Evolutionary conservation across 2,888 invertebrate species (phyloP), one percentile per base, ranked within the genome.

Genomic region (Melangyna quadrimaculata): DNA sequence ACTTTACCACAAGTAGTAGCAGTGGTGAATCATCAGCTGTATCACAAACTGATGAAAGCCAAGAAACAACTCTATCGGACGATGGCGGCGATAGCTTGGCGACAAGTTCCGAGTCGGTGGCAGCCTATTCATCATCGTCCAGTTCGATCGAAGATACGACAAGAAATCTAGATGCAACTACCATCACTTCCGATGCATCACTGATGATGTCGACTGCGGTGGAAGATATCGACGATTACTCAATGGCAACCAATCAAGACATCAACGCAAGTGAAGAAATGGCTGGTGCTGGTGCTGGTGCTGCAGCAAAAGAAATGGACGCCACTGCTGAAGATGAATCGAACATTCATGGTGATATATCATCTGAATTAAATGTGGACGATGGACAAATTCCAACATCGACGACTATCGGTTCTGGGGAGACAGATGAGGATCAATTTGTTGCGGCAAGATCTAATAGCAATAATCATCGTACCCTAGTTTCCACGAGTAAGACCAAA

Each of bases 371-470:
- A 65, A 45, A 9, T 29, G 35, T 88, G 53, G 53, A 78, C 0
- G 78, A 71, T 35, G 78, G 51, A 53, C 74, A 82, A 48, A 87
- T 82, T 71, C 82, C 87, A 67, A 87, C 87, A 71, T 87, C 87
- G 22, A 86, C 87, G 5, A 86, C 86, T 27, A 86, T 86, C 27
- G 81, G 72, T 24, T 86, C 86, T 12, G 84, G 72, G 10, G 84
- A 86, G 67, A 72, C 72, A 45, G 77, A 78, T 57, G 81, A 80
- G 45, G 91, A 91, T 87, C 90, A 91, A 83, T 91, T 91, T 87
- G 91, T 91, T 43, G 91, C 90, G 2, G 90, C 91, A 10, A 89
- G 91, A 72, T 91, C 91, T 12, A 91, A 91, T 79, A 91, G 90
- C 74, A 89, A 90, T 79, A 91, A 89, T 77, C 91, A 91, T 70